phyloP scores from a whole-genome alignment of 2,113 vertebrate genomes.

The Symphodus melops region DNA sequence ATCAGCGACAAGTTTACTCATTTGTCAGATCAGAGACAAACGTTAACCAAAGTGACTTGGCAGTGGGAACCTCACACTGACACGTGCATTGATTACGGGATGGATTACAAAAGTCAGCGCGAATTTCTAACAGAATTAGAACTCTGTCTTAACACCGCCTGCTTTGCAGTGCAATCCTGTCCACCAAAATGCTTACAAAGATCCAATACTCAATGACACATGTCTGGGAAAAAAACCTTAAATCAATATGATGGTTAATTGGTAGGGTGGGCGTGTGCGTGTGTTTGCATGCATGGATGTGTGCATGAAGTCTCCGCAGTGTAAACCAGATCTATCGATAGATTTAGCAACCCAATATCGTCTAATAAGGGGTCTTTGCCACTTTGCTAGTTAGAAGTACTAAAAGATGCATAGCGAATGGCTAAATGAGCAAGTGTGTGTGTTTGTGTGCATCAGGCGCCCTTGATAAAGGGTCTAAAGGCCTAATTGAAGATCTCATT shows the following conservation, averaged over 20 bases:
- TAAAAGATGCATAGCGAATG: conserved; percentile 29
- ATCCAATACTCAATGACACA: conserved; percentile 57
- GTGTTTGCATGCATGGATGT: not conserved
- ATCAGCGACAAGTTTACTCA: conserved; percentile 28
- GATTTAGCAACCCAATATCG: conserved; percentile 38
- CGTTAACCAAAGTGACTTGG: conserved; percentile 17
- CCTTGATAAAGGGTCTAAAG: conserved; percentile 53
- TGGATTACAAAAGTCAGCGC: conserved; percentile 60
- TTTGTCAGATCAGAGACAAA: conserved; percentile 31
- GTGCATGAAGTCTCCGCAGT: conserved; percentile 27
- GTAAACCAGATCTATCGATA: conserved; percentile 43
- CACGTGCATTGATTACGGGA: conserved; percentile 50
- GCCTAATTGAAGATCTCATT: conserved; percentile 63
- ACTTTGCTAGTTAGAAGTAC: conserved; percentile 30
- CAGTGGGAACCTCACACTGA: conserved; percentile 29
- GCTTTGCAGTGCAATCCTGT: conserved; percentile 60
- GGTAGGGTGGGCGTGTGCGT: conserved; percentile 30
- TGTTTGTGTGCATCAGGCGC: conserved; percentile 12
- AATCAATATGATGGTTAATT: conserved; percentile 76
- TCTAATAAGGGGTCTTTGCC: conserved; percentile 18
- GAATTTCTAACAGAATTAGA: conserved; percentile 49
- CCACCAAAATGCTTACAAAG: conserved; percentile 63
- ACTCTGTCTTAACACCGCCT: conserved; percentile 32
- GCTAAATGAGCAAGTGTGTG: not conserved
- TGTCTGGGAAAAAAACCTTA: conserved; percentile 42